Evolutionary conservation across 2,888 invertebrate genomes (phyloP).

Genomic region (Leucophenga maculata): DNA sequence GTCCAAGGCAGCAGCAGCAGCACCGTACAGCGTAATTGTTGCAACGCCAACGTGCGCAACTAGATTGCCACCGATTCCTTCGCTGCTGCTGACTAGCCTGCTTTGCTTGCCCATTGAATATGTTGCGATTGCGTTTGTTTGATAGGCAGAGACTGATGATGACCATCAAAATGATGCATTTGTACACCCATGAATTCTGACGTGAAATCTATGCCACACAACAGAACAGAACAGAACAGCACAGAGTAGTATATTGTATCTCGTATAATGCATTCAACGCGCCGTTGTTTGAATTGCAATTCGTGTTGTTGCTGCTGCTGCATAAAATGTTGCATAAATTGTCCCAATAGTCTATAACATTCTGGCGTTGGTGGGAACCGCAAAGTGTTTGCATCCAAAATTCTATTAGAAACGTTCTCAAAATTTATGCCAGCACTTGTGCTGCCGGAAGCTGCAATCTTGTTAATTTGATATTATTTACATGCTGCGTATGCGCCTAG

Average conservation of each 20-base stretch:
- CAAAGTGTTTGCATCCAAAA: slow-evolving; percentile 15
- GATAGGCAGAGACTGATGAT: slow-evolving; percentile 70
- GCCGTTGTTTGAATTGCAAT: background rate
- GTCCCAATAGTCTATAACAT: background rate
- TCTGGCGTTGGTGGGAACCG: slow-evolving; percentile 1
- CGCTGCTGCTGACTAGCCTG: slow-evolving; percentile 31
- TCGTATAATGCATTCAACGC: background rate
- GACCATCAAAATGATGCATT: slow-evolving; percentile 71
- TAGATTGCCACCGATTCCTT: background rate
- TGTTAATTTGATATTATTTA: slow-evolving; percentile 63
- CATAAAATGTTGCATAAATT: slow-evolving; percentile 19
- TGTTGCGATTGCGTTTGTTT: slow-evolving; percentile 59
- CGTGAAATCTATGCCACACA: slow-evolving; percentile 64
- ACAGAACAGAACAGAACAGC: background rate
- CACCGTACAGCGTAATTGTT: slow-evolving; percentile 58
- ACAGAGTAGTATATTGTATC: background rate
- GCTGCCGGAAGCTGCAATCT: slow-evolving; percentile 64
- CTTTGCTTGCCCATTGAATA: slow-evolving; percentile 38
- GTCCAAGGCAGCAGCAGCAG: slow-evolving; percentile 20
- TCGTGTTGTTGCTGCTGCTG: background rate
- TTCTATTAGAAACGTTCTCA: slow-evolving; percentile 53
- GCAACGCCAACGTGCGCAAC: slow-evolving; percentile 49
- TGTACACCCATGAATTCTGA: slow-evolving; percentile 69
- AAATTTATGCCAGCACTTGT: slow-evolving; percentile 13
- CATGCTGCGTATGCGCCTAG: slow-evolving; percentile 41